Base-by-base conservation (phyloP, 2,888 invertebrate species). In the Portevinia maculata region DNA sequence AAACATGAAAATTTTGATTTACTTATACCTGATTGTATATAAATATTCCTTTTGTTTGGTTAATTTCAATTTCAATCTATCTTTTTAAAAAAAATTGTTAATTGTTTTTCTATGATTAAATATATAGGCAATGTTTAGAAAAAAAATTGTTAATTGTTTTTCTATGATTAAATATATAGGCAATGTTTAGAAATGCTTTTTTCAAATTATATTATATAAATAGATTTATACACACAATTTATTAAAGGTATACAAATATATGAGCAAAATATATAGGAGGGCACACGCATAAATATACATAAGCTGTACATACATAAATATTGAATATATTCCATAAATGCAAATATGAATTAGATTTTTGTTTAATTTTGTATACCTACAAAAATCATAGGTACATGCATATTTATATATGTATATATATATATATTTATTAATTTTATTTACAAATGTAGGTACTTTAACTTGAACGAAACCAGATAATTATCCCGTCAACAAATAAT, bases 261-360 rank as follows among this genome's bases (percentile, higher is more conserved):
- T 84, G 84, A 84, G 84, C 84, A 84, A 84, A 84, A 84, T 84
- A 84, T 84, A 84, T 84, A 84, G 84, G 84, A 84, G 84, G 84
- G 84, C 84, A 84, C 78, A 84, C 84, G 84, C 84, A 84, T 84
- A 79, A 78, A 84, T 84, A 74, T 79, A 83, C 76, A 78, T n/a
- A n/a, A n/a, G n/a, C n/a, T n/a, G n/a, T 62, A 78, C 24, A 24
- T 24, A 24, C 24, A 24, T 24, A 24, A 67, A 83, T 83, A 83
- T 83, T 83, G 76, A 83, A 83, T 84, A n/a, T n/a, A 84, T 78
- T 84, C 52, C 59, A 84, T 79, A 84, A 84, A 84, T 84, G 84
- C 84, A 84, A 79, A 73, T 84, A 78, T 84, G 73, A 84, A 84
- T 78, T 84, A 84, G 73, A 78, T 55, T 75, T 52, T 11, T 28